Evolutionary conservation across 2,113 vertebrate species (phyloP), one percentile per base, ranked within the genome.

Genomic region (Clarias macrocephalus): DNA sequence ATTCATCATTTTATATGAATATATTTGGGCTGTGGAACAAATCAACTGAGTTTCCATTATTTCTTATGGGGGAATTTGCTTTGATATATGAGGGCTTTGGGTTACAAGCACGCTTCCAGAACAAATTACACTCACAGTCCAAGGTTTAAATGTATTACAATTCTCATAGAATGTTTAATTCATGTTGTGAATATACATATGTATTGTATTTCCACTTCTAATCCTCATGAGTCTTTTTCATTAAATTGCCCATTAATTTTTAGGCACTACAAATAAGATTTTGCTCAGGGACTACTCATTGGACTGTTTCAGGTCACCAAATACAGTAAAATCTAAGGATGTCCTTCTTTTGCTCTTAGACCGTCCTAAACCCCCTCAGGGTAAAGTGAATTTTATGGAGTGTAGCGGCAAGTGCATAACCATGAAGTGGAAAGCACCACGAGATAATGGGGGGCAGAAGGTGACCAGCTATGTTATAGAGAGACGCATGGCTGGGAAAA

Each of bases 351-450:
- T 18, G 3, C 70, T 83, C 62, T 9, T 23, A 96, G 94, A 95
- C 63, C 88, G 63, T 59, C 93, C 92, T n/a, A 96, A 95, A 88
- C 90, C 92, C 42, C 94, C 92, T 1, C 92, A 94, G 70, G 93
- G 94, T n/a, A 89, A 86, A 84, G 91, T 91, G 52, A 92, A 96
- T 81, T 94, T 96, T 15, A 91, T 93, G 25, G 93, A 96, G 88
- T 91, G 42, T 9, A 93, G 88, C 0, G 85, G 87, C 13, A 93
- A 89, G 76, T 91, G 88, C 68, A 92, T 94, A 85, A 93, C 92
- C 91, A 93, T 94, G 89, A 93, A 93, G 87, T 94, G 93, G 94
- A 96, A 96, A 89, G 91, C 93, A 18, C 92, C 91, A 0, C 93
- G 91, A n/a, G 93, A 95, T 88, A 93, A 92, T 0, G 90, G 94